Evolutionary conservation across 1,140 invertebrate genomes (phyloP), one percentile per base, ranked within the genome.

Genomic region (Parasteatoda tepidariorum): DNA sequence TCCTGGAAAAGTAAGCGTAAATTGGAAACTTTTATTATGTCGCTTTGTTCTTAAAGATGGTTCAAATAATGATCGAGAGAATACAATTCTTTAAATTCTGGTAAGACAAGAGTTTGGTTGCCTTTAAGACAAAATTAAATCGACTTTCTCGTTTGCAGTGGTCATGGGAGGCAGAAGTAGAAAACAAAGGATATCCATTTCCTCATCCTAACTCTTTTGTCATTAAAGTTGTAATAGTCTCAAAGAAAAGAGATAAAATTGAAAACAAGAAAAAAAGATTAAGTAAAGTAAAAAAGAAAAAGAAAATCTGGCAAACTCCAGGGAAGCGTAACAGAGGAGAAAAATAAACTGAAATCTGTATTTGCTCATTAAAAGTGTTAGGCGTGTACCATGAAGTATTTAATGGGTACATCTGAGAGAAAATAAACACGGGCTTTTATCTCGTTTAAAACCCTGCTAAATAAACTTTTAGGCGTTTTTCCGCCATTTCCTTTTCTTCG

Each of bases 381-480:
- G n/a, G 22, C 48, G 26, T 6, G 18, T n/a, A 5, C 7, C 22
- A 79, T 22, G n/a, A 5, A 34, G 22, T 26, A 57, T 38, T 57
- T 79, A 79, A 79, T 79, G 64, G 33, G 30, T 30, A 13, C 41
- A 26, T 68, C 28, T 59, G 30, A 68, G n/a, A 67, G 64, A 67
- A 79, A 79, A 57, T 79, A 79, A 68, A 68, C 64, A 79, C 9
- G 73, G 28, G 48, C 30, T 68, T 79, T 79, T 79, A 79, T 79
- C 64, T 79, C 9, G 64, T 38, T 79, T 38, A 67, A 68, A 68
- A 57, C 31, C 30, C 18, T 54, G 34, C 30, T 33, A 79, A 79
- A 79, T 79, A 79, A 79, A 59, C 38, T 57, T 24, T 48, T 28
- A 68, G 64, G 64, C 64, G 48, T 38, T 75, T 61, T 68, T 13